Conservation (phyloP, 1,140 invertebrate species). For the Carposina sasakii region DNA sequence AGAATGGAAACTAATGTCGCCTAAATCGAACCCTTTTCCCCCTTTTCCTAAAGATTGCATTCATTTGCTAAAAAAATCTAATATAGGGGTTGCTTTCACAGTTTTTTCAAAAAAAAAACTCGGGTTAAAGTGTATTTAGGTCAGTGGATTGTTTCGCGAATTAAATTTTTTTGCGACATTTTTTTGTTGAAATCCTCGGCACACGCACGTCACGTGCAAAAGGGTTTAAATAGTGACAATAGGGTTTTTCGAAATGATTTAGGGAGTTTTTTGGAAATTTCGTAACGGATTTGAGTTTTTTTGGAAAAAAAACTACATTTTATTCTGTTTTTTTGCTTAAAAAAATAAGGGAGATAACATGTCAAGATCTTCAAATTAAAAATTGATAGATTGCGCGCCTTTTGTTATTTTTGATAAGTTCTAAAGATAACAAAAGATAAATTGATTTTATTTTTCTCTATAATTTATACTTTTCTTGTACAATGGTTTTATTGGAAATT, state of each 20-base stretch:
- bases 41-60: conserved; percentile 70
- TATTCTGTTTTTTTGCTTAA: too few species aligned
- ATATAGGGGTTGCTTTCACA: conserved; percentile 60
- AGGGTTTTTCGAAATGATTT: conserved; percentile 59
- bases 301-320: conserved; percentile 29
- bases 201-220: conserved; percentile 60
- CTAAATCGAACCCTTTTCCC: conserved; percentile 63
- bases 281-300: conserved; percentile 50
- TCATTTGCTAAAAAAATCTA: conserved; percentile 59
- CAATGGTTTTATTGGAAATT: too few species aligned
- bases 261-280: conserved; percentile 46
- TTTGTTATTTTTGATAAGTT: too few species aligned
- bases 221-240: conserved; percentile 64
- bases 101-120: conserved; percentile 56
- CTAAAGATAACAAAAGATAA: too few species aligned
- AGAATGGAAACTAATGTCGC: conserved; percentile 40
- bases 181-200: conserved; percentile 47
- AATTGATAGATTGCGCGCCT: conserved; percentile 50
- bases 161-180: conserved; percentile 42
- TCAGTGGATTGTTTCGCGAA: conserved; percentile 58
- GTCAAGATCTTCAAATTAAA: conserved; percentile 41
- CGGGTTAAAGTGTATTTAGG: conserved; percentile 57
- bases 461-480: too few species aligned
- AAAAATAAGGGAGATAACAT: conserved; percentile 26
- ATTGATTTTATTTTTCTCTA: too few species aligned